These are phyloP conservation scores for Oligia fasciuncula DNA, from an alignment of 2,888 invertebrate species.

Conservation along the genomic window DNA sequence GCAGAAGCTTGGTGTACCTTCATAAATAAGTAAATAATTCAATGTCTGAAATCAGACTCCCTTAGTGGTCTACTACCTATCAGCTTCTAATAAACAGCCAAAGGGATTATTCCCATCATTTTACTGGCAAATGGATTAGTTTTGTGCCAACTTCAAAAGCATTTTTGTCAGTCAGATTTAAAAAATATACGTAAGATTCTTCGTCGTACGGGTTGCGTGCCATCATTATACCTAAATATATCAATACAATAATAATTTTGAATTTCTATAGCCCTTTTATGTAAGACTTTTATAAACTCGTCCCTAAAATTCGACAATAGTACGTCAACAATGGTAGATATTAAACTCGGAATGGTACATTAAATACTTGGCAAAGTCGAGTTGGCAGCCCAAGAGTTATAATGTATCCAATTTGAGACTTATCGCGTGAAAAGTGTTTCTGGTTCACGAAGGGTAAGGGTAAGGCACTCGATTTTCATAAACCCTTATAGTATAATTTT, in stretches of 20 bases:
- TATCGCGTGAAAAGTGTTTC: conserved; percentile 33
- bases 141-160: not conserved
- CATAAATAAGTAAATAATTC: not conserved
- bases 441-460: conserved; percentile 4
- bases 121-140: not conserved
- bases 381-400: conserved; percentile 24
- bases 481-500: not conserved
- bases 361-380: conserved; percentile 33
- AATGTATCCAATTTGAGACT: conserved; percentile 37
- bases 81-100: not conserved
- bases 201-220: not conserved
- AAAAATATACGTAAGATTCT: not conserved
- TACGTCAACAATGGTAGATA: conserved; percentile 22
- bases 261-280: conserved; percentile 7
- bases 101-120: not conserved
- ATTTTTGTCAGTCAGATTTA: not conserved
- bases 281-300: conserved; percentile 6
- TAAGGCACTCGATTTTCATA: not conserved
- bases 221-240: conserved; percentile 14
- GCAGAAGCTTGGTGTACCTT: not conserved
- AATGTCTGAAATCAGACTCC: not conserved
- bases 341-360: conserved; percentile 23
- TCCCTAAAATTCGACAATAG: conserved; percentile 14
- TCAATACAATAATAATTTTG: not conserved
- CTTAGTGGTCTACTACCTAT: not conserved